phyloP scores from a whole-genome alignment of 2,888 invertebrate species.

The Drosophila formosana region DNA sequence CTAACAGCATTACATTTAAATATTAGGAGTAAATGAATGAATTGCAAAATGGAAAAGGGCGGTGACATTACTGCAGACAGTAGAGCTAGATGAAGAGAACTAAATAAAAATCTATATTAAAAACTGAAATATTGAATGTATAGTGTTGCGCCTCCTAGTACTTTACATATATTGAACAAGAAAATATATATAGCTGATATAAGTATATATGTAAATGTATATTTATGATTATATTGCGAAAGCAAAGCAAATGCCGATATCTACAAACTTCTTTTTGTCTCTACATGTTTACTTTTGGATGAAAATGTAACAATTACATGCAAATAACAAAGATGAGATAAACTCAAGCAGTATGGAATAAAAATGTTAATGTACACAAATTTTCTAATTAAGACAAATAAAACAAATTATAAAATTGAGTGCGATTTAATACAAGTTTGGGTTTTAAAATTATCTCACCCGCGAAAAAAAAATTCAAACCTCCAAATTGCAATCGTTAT shows the following conservation, averaged over 20 bases:
- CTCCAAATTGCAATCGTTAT: conserved; percentile 2
- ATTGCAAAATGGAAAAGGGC: conserved; percentile 33
- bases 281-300: conserved; percentile 62
- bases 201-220: conserved; percentile 69
- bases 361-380: conserved; percentile 78
- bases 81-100: conserved; percentile 31
- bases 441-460: background rate
- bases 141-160: conserved; percentile 79
- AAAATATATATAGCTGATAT: conserved; percentile 65
- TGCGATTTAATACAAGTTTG: conserved; percentile 23
- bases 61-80: conserved; percentile 29
- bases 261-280: conserved; percentile 62
- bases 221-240: conserved; percentile 62
- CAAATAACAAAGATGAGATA: conserved; percentile 49
- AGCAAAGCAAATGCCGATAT: conserved; percentile 59
- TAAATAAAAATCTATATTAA: conserved; percentile 52
- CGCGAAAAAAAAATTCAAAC: background rate
- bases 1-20: conserved; percentile 53
- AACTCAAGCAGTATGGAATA: conserved; percentile 50
- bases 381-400: conserved; percentile 75
- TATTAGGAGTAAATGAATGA: conserved; percentile 55
- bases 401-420: conserved; percentile 37
- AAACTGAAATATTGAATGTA: conserved; percentile 73
- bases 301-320: conserved; percentile 44
- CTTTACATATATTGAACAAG: conserved; percentile 69